Conservation (phyloP, 2,888 invertebrate genomes). For the Harpalus rubripes region DNA sequence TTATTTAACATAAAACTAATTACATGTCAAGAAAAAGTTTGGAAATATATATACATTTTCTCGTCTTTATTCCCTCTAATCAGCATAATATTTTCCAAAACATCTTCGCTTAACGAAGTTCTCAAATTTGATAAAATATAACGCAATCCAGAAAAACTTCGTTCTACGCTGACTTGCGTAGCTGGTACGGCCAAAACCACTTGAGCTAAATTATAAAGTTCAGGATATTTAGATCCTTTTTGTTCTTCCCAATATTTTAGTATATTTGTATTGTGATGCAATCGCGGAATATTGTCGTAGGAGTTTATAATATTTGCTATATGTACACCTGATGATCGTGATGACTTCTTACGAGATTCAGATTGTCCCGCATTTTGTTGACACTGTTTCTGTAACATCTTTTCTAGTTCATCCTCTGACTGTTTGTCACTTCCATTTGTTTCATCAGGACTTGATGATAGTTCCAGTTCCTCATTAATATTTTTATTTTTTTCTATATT, state of each 20-base stretch:
- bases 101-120: neutral
- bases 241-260: conserved; percentile 13
- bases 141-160: neutral
- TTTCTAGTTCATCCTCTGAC: neutral
- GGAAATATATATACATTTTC: too few relatives aligned
- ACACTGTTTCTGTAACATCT: neutral
- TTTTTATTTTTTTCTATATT: neutral
- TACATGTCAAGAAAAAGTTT: too few relatives aligned
- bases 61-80: too few relatives aligned
- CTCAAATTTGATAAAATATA: conserved; percentile 14
- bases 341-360: too few relatives aligned
- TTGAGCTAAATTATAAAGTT: neutral
- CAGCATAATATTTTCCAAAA: neutral
- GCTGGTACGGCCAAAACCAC: neutral
- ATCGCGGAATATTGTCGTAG: neutral
- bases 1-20: too few relatives aligned
- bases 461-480: neutral
- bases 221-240: neutral
- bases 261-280: neutral
- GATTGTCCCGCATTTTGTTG: neutral
- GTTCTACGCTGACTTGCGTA: conserved; percentile 20
- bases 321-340: too few relatives aligned
- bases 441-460: neutral
- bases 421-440: neutral
- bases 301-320: neutral